phyloP scores from a whole-genome alignment of 2,888 invertebrate genomes.

The Dichetophora obliterata region DNA sequence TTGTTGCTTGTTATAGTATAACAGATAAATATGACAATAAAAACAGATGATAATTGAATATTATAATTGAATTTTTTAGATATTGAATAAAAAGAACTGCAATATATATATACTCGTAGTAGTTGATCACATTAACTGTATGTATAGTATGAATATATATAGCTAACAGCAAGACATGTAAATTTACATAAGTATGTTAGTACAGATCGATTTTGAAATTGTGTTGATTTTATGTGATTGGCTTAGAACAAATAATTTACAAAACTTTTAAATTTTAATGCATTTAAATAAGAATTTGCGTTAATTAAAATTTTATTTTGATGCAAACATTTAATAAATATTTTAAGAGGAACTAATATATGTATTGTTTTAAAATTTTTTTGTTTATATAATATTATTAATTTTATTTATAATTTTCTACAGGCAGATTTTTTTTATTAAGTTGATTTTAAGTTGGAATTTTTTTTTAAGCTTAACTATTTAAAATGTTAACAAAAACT shows the following conservation, averaged over 20 bases:
- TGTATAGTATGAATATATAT: too few relatives aligned
- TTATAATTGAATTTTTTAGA: too few relatives aligned
- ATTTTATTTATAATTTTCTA: constrained; percentile 33
- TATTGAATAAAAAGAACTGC: too few relatives aligned
- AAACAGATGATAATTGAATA: too few relatives aligned
- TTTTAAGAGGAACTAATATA: constrained; percentile 23
- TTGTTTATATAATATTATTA: constrained; percentile 38
- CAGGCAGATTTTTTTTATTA: constrained; percentile 29
- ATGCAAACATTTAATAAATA: not conserved
- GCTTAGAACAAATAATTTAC: too few relatives aligned
- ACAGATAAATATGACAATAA: not conserved
- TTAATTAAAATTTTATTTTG: too few relatives aligned
- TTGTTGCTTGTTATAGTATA: not conserved
- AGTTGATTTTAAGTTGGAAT: constrained; percentile 51
- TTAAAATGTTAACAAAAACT: constrained; percentile 36
- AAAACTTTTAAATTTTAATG: not conserved
- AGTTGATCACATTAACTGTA: too few relatives aligned
- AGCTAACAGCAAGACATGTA: too few relatives aligned
- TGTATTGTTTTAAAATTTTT: constrained; percentile 37
- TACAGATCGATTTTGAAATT: too few relatives aligned
- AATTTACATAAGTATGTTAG: too few relatives aligned
- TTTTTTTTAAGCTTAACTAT: constrained; percentile 49
- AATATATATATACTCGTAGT: too few relatives aligned
- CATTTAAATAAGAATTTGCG: not conserved
- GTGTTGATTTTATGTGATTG: too few relatives aligned